phyloP scores from a whole-genome alignment of 1,140 invertebrate genomes.

The Melipona quadrifasciata region DNA sequence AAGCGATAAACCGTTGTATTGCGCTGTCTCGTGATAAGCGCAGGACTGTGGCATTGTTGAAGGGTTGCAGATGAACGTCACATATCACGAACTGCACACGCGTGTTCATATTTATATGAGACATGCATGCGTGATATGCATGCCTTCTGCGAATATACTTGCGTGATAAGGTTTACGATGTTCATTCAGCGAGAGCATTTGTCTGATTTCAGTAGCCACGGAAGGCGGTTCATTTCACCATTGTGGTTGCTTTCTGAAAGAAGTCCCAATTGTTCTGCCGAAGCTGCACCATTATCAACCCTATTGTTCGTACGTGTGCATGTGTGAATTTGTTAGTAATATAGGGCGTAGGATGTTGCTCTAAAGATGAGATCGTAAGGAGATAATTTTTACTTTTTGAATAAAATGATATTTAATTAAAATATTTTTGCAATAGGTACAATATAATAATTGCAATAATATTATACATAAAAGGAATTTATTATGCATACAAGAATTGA shows the following conservation, averaged over 20 bases:
- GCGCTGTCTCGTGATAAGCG: slow-evolving; percentile 30
- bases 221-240: slow-evolving; percentile 34
- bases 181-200: slow-evolving; percentile 37
- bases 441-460: too few species aligned
- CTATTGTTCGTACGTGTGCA: neutral
- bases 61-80: slow-evolving; percentile 20
- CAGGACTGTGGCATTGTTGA: slow-evolving; percentile 11
- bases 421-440: neutral
- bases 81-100: slow-evolving; percentile 14
- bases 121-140: neutral
- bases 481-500: too few species aligned
- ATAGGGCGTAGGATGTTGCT: neutral
- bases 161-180: slow-evolving; percentile 63
- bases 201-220: slow-evolving; percentile 46
- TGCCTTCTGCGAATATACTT: slow-evolving; percentile 51
- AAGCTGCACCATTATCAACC: slow-evolving; percentile 1
- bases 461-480: neutral
- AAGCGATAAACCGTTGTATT: slow-evolving; percentile 21
- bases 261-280: slow-evolving; percentile 20
- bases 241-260: slow-evolving; percentile 17
- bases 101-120: slow-evolving; percentile 25
- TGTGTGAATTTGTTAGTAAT: neutral
- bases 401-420: neutral
- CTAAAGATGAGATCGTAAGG: neutral
- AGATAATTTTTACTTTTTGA: too few species aligned